These are phyloP conservation scores for Buceros bicornis DNA, from an alignment of 2,797 vertebrate genomes.

Conservation along the genomic window DNA sequence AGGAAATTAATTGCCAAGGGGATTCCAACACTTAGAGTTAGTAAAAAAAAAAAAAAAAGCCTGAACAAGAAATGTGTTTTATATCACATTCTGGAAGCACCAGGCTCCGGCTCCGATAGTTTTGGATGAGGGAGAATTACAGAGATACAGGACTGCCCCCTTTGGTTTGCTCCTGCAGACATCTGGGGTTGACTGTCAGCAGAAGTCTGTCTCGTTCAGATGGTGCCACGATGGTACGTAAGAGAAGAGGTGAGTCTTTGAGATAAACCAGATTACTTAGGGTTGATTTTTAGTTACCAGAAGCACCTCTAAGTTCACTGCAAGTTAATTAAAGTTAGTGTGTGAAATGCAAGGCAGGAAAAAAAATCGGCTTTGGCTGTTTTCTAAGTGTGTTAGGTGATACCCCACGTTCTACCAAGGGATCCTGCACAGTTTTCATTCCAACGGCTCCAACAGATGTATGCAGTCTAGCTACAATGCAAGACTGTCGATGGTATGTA, in stretches of 20 bases:
- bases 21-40: neutral
- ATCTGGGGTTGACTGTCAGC: neutral
- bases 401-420: neutral
- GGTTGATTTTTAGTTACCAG: slow-evolving; percentile 10
- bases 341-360: neutral
- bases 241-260: neutral
- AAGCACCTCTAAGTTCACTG: neutral
- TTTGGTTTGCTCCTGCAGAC: neutral
- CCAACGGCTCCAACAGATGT: neutral
- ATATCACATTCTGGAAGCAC: neutral
- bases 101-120: neutral
- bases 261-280: neutral
- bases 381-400: neutral
- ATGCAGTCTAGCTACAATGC: neutral
- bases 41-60: neutral
- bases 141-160: neutral
- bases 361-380: neutral
- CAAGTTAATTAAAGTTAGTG: neutral
- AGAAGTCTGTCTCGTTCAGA: neutral
- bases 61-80: slow-evolving; percentile 13
- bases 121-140: neutral
- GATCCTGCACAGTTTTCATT: neutral
- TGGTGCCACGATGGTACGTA: neutral
- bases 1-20: slow-evolving; percentile 63
- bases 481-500: neutral